Base-by-base conservation (phyloP, 1,140 invertebrate genomes). In the fruit fly (Drosophila melanogaster) region DNA sequence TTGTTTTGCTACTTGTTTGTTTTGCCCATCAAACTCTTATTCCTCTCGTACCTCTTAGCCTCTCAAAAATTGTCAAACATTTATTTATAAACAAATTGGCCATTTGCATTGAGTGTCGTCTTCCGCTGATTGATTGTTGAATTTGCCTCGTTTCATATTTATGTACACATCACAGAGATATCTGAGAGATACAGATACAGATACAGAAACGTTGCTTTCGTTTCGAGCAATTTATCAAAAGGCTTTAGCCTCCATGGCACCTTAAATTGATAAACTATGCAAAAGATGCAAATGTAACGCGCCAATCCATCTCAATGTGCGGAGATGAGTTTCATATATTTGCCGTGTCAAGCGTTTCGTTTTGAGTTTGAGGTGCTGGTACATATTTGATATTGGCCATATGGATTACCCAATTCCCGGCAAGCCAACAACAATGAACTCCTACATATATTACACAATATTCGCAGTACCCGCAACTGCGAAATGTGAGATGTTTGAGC, bases 181-280 rank as follows among this genome's bases (percentile, higher is more conserved):
- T 40, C 35, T 50, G 15, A 26, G 41, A 69, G 59, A 44, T 62
- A 33, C 33, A 65, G 38, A 38, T 47, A 66, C 51, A 61, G 37
- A 33, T 22, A 54, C 40, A 56, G 43, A 33, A 46, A 35, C 19
- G 38, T 17, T 62, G 50, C 49, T 54, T 72, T 72, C 56, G 49
- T 43, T 47, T 40, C n/a, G 50, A 49, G 57, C 46, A 51, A 75
- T 75, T 74, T 74, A 74, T 74, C 71, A 75, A 65, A 44, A 19
- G 60, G 38, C 26, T 49, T 69, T 69, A 70, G 66, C 50, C 50
- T 37, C 40, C 33, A 35, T 70, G 64, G 41, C 66, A 70, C 64
- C 50, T 70, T 47, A 53, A 75, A 76, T 66, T 75, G 71, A 66
- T 75, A 76, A 75, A 75, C 71, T 75, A 75, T 75, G 72, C 60